Percentiles rank a stretch among this genome's conserved stretches.
Evolutionary conservation across 1,140 invertebrate genomes (phyloP).

Genomic region (Drosophila sucinea): DNA sequence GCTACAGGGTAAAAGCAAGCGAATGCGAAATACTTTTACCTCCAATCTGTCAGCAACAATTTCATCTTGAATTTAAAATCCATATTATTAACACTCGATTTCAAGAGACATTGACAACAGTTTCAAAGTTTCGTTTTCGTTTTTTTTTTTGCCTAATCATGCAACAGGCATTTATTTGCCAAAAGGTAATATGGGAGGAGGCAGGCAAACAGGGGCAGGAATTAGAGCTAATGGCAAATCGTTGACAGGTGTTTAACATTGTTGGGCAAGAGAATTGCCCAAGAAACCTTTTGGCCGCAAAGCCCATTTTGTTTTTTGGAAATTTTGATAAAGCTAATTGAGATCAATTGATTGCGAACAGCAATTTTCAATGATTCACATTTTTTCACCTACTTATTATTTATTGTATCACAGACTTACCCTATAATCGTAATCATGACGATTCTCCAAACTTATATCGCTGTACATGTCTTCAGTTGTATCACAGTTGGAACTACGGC

Average conservation of each 20-base stretch:
- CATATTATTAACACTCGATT: conserved; percentile 44
- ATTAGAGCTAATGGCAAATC: conserved; percentile 26
- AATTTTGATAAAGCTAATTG: conserved; percentile 4
- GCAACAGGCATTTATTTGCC: not conserved
- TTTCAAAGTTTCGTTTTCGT: not conserved
- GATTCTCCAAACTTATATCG: conserved; percentile 94
- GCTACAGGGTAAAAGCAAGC: too few species aligned
- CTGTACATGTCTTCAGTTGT: conserved; percentile 96
- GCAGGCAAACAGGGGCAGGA: not conserved
- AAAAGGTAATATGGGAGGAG: conserved; percentile 5
- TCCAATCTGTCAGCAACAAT: conserved; percentile 32
- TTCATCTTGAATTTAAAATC: conserved; percentile 36
- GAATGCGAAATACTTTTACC: conserved; percentile 16
- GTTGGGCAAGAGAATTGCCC: conserved; percentile 30
- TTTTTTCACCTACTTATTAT: not conserved
- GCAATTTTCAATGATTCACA: not conserved
- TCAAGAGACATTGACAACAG: conserved; percentile 52
- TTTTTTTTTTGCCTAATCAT: conserved; percentile 46
- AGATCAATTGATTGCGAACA: not conserved
- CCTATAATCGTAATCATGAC: conserved; percentile 95
- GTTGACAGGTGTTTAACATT: conserved; percentile 22
- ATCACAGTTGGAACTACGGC: conserved; percentile 93
- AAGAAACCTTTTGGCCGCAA: conserved; percentile 1
- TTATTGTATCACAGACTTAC: conserved; percentile 84
- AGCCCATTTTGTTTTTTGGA: not conserved